Conservation (phyloP, 2,113 vertebrate genomes). For the Petrocephalus microphthalmus region DNA sequence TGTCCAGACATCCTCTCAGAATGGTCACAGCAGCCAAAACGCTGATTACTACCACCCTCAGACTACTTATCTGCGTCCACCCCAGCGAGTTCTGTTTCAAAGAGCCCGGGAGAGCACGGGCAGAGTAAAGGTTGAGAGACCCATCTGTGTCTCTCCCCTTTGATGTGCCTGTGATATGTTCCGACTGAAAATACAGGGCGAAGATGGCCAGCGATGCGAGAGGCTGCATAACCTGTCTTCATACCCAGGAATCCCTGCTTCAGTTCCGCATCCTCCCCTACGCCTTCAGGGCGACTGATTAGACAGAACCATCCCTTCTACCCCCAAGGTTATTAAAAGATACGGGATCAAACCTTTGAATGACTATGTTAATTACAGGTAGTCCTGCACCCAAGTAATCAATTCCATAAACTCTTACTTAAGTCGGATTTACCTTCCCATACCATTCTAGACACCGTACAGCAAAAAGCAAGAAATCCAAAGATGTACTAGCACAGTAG, state of each 20-base stretch:
- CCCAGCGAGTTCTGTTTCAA: not conserved
- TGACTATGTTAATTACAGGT: not conserved
- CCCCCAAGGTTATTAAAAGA: not conserved
- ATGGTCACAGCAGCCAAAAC: not conserved
- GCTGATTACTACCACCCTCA: not conserved
- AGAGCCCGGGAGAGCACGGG: not conserved
- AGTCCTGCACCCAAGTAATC: not conserved
- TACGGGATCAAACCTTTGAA: not conserved
- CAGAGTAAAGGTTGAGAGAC: not conserved
- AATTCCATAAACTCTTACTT: not conserved
- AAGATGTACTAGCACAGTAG: not conserved
- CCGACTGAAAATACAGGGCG: not conserved
- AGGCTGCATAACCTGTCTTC: not conserved
- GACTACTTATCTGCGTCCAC: not conserved
- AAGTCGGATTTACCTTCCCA: not conserved
- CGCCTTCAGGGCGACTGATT: not conserved
- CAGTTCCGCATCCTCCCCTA: not conserved
- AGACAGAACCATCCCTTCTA: not conserved
- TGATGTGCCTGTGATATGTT: constrained; percentile 37
- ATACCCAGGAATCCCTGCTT: not conserved
- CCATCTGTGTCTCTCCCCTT: not conserved
- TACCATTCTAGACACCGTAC: not conserved
- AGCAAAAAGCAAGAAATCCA: not conserved
- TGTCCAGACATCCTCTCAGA: not conserved
- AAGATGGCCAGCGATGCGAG: not conserved